Evolutionary conservation across 2,113 vertebrate genomes (phyloP).

Genomic region (Lanius ludovicianus): DNA sequence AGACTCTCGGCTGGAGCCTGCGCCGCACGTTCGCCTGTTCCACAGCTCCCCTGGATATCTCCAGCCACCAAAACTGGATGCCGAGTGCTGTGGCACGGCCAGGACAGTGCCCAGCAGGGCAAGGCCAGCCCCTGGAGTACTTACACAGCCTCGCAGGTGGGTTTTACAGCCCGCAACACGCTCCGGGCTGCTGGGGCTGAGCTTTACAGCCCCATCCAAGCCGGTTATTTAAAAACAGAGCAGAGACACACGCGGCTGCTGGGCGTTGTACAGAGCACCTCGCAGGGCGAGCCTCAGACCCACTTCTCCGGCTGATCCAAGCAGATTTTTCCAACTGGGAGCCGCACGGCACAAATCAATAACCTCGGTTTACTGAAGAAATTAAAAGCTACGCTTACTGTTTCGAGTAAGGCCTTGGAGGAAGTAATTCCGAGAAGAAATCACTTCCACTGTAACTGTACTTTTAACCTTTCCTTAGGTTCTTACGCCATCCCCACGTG

Average conservation of each 20-base stretch:
- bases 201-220: background rate
- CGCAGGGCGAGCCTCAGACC: background rate
- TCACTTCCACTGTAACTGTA: background rate
- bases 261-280: background rate
- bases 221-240: background rate
- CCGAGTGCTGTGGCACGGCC: background rate
- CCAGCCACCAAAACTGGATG: background rate
- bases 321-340: background rate
- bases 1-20: background rate
- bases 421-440: conserved; percentile 34
- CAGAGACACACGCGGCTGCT: background rate
- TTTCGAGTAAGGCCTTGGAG: background rate
- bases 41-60: background rate
- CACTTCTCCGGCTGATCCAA: background rate
- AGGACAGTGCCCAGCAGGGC: background rate
- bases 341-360: background rate
- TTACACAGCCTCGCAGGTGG: background rate
- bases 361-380: background rate
- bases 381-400: background rate
- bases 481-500: background rate
- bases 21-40: background rate
- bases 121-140: background rate
- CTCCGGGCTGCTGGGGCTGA: background rate
- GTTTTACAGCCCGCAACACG: background rate
- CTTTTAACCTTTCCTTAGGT: conserved; percentile 15